Evolutionary conservation across 1,140 invertebrate species (phyloP).

Genomic region (Cryptotermes secundus): DNA sequence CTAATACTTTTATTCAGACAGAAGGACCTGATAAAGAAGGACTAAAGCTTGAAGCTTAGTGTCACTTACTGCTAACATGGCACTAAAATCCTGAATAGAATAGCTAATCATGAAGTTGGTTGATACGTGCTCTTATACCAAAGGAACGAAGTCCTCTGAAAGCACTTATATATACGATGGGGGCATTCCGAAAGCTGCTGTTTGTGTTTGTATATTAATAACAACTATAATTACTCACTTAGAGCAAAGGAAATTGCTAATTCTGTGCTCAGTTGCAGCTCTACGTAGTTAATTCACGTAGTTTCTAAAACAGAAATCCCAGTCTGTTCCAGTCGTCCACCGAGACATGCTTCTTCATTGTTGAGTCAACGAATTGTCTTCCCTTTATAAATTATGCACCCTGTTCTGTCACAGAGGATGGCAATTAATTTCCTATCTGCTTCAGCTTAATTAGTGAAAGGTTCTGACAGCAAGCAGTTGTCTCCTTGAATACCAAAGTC

Average conservation of each 20-base stretch:
- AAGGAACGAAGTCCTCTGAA: too few species aligned
- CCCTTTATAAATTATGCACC: constrained; percentile 11
- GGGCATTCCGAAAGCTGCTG: too few species aligned
- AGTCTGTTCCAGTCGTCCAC: neutral
- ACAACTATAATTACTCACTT: neutral
- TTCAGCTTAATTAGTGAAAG: constrained; percentile 9
- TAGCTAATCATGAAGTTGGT: too few species aligned
- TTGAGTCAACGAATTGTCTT: constrained; percentile 2
- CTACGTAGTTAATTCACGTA: neutral
- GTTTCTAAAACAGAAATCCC: constrained; percentile 1
- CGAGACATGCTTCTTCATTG: neutral
- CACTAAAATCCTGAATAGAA: too few species aligned
- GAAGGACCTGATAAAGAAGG: too few species aligned
- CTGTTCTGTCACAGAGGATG: neutral
- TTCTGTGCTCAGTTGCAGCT: too few species aligned
- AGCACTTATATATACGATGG: too few species aligned
- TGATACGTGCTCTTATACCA: too few species aligned
- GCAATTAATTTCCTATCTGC: constrained; percentile 17
- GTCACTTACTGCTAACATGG: too few species aligned
- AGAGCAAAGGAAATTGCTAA: too few species aligned
- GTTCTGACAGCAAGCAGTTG: neutral
- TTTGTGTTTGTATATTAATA: neutral
- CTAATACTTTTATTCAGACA: too few species aligned
- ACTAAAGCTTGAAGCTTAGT: too few species aligned
- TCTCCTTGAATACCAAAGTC: neutral